Evolutionary conservation across 2,113 vertebrate species (phyloP).

Genomic region (Burhinus bistriatus): DNA sequence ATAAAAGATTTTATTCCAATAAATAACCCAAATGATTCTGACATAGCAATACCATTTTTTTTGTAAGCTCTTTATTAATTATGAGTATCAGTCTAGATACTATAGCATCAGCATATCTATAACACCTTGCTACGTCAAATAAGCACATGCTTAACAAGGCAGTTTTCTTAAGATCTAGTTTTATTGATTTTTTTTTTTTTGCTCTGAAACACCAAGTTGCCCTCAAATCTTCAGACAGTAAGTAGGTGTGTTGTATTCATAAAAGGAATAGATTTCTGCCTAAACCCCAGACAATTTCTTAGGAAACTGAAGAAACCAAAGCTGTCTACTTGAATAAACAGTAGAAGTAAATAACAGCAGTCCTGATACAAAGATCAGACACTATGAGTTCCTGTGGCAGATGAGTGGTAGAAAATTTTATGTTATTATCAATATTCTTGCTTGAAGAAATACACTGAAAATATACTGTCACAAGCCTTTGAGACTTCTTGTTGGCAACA

Average conservation of each 20-base stretch:
- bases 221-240: background rate
- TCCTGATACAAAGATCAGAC: background rate
- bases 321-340: background rate
- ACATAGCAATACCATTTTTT: background rate
- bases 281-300: background rate
- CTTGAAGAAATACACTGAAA: background rate
- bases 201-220: background rate
- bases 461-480: background rate
- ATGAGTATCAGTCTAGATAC: background rate
- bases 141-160: background rate
- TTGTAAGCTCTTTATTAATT: background rate
- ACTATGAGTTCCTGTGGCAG: fast-evolving
- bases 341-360: background rate
- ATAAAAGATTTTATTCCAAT: background rate
- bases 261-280: background rate
- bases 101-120: background rate
- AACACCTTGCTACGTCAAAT: background rate
- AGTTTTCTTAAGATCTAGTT: background rate
- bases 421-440: background rate
- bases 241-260: background rate
- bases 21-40: background rate
- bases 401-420: fast-evolving
- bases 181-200: background rate
- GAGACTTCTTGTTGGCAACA: background rate
- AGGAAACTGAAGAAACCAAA: background rate